Conservation (phyloP, 2,888 invertebrate species). For the Lepidochrysops patricia region DNA sequence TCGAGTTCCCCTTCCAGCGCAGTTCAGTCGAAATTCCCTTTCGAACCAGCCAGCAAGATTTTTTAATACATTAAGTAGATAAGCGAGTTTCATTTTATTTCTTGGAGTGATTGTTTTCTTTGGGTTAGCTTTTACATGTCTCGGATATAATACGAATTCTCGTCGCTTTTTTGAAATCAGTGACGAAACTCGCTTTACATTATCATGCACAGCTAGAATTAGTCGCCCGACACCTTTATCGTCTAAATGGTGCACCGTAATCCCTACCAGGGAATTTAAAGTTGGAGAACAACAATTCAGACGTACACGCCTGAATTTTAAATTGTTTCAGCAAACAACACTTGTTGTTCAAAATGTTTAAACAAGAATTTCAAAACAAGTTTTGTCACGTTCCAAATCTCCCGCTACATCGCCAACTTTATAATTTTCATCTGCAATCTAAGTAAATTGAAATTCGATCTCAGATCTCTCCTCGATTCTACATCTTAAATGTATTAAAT, state of each 20-base stretch:
- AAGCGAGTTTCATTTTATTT: slow-evolving; percentile 18
- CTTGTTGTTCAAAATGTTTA: slow-evolving; percentile 13
- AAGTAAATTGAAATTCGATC: slow-evolving; percentile 13
- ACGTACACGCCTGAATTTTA: slow-evolving; percentile 13
- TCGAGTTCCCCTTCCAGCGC: slow-evolving; percentile 36
- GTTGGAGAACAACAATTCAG: slow-evolving; percentile 12
- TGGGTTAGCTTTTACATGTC: not conserved
- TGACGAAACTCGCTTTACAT: not conserved
- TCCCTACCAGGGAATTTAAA: slow-evolving; percentile 13
- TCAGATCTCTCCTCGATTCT: not conserved
- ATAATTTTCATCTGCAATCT: slow-evolving; percentile 12
- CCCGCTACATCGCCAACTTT: slow-evolving; percentile 5
- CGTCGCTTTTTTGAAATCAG: not conserved
- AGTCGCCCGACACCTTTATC: slow-evolving; percentile 11
- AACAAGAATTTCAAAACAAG: slow-evolving; percentile 13
- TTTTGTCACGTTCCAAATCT: slow-evolving; percentile 13
- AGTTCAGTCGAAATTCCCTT: slow-evolving; percentile 39
- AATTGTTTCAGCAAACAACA: slow-evolving; percentile 12
- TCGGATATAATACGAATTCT: not conserved
- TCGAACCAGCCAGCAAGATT: slow-evolving; percentile 32
- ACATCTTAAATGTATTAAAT: slow-evolving; percentile 7
- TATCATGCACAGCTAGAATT: slow-evolving; percentile 9
- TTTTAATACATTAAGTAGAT: slow-evolving; percentile 27
- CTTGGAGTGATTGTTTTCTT: slow-evolving; percentile 13
- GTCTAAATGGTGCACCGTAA: slow-evolving; percentile 8